phyloP scores from a whole-genome alignment of 2,888 invertebrate genomes.

The Pheosia tremula region DNA sequence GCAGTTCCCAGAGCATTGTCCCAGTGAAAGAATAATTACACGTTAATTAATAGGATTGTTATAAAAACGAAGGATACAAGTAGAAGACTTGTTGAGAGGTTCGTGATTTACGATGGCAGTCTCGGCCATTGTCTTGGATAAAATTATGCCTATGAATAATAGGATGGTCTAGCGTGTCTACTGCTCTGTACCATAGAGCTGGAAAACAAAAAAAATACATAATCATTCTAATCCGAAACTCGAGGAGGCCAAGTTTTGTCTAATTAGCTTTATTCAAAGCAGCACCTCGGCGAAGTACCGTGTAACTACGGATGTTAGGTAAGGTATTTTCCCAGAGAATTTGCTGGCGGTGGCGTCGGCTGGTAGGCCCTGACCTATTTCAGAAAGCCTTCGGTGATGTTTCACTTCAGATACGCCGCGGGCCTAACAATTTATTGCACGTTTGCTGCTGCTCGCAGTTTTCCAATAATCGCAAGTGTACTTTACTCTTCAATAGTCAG shows the following conservation, averaged over 20 bases:
- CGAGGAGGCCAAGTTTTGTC: constrained; percentile 6
- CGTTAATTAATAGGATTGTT: too few relatives aligned
- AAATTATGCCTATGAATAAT: too few relatives aligned
- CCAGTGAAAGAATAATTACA: too few relatives aligned
- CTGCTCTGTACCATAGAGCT: too few relatives aligned
- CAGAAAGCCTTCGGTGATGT: constrained; percentile 58
- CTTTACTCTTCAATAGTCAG: background rate
- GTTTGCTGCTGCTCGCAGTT: constrained; percentile 20
- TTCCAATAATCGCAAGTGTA: background rate
- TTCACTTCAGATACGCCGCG: constrained; percentile 56
- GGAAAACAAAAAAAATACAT: background rate
- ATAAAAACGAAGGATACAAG: too few relatives aligned
- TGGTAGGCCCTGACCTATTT: constrained; percentile 63
- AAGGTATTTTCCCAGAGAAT: constrained; percentile 46
- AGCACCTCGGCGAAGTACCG: constrained; percentile 8
- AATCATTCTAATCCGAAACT: background rate
- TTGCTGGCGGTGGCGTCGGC: constrained; percentile 24
- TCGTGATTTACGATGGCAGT: too few relatives aligned
- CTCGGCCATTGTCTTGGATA: too few relatives aligned
- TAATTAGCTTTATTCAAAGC: constrained; percentile 30
- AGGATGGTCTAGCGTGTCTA: too few relatives aligned
- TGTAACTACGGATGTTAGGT: constrained; percentile 13
- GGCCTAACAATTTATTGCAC: constrained; percentile 54
- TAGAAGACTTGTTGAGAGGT: too few relatives aligned
- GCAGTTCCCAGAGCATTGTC: background rate